phyloP scores from a whole-genome alignment of 23 tunicate species.

The Oikopleura dioica region DNA sequence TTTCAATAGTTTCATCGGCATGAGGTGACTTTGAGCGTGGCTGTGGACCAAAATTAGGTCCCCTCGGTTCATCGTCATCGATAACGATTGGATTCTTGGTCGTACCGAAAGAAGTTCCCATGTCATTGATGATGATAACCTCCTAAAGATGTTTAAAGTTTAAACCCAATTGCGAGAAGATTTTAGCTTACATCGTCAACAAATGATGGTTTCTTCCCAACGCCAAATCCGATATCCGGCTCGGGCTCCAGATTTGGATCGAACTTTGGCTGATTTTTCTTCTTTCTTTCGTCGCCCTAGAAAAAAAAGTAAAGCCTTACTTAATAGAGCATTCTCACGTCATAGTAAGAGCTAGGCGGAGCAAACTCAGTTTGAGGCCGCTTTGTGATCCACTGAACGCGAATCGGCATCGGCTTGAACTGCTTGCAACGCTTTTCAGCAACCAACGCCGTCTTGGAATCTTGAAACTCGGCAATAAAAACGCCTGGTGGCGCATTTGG shows the following conservation, averaged over 20 bases:
- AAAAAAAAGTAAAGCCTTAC: background rate
- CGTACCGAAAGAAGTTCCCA: background rate
- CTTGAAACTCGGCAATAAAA: background rate
- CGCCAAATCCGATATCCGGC: conserved; percentile 5
- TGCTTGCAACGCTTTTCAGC: background rate
- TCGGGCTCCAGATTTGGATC: conserved; percentile 1
- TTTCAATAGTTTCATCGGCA: background rate
- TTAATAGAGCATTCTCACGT: background rate
- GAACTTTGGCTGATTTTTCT: background rate
- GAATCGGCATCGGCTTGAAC: conserved; percentile 1
- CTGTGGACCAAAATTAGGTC: no score
- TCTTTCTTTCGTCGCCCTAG: background rate
- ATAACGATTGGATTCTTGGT: conserved; percentile 2
- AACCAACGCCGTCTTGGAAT: background rate
- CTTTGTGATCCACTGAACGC: background rate
- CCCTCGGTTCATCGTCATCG: background rate
- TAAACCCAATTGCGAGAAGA: background rate
- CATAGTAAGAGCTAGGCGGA: background rate
- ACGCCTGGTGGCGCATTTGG: conserved; percentile 6
- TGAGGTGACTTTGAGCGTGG: no score
- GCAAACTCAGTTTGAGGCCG: background rate
- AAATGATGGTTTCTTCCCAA: background rate
- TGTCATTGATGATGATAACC: background rate
- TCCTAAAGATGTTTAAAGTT: background rate
- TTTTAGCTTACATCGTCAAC: background rate